A percentile compares a stretch with the other conserved stretches of the same genome.
Evolutionary conservation across 2,888 invertebrate species (phyloP).

Genomic region (Parthenolecanium corni): DNA sequence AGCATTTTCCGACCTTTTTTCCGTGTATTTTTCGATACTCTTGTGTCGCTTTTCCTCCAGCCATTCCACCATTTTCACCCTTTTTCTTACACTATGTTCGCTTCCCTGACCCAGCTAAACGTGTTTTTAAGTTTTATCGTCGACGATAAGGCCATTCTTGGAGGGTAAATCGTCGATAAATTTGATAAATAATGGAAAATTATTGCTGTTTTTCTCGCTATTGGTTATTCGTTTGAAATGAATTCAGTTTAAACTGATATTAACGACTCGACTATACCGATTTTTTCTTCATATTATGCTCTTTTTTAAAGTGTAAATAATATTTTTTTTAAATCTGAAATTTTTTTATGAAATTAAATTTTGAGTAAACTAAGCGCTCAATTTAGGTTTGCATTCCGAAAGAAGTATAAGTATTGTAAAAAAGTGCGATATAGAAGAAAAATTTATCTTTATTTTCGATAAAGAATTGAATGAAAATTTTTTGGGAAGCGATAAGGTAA

Average conservation of each 20-base stretch:
- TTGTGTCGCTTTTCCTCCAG: background rate
- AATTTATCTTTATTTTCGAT: too few species aligned
- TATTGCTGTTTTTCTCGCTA: slow-evolving; percentile 1
- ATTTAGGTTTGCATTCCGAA: too few species aligned
- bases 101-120: too few species aligned
- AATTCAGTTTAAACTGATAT: background rate
- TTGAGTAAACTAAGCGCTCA: too few species aligned
- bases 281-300: background rate
- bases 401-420: too few species aligned
- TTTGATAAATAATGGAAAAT: slow-evolving; percentile 16
- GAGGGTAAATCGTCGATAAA: slow-evolving; percentile 17
- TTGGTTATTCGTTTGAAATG: background rate
- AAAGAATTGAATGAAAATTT: too few species aligned
- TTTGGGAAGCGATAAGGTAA: too few species aligned
- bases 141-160: slow-evolving; percentile 5
- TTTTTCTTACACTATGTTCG: slow-evolving; percentile 8
- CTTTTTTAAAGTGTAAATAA: background rate
- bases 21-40: background rate
- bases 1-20: background rate
- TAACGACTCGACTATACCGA: background rate
- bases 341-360: too few species aligned
- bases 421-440: too few species aligned
- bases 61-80: background rate
- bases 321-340: too few species aligned
- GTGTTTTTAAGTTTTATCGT: slow-evolving; percentile 10